Conservation (phyloP, 2,797 vertebrate species). For the Tamandua tetradactyla region DNA sequence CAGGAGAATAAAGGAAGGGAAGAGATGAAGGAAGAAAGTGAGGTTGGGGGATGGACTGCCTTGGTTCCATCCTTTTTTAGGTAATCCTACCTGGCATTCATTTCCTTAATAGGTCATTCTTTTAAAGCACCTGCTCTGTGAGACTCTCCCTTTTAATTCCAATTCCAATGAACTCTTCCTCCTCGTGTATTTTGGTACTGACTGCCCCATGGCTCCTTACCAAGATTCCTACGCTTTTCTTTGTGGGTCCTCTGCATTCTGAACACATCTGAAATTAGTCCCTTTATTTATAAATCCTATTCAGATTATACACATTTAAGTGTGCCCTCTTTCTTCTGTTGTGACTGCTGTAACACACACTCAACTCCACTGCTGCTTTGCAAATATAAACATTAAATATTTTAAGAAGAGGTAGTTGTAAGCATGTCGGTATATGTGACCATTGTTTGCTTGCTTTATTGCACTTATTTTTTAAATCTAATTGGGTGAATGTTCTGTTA, state of each 20-base stretch:
- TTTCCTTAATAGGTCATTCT: not conserved
- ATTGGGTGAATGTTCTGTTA: not conserved
- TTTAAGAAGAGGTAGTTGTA: not conserved
- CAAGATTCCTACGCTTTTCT: not conserved
- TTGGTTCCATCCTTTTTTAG: not conserved
- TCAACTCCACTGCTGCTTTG: not conserved
- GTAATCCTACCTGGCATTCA: not conserved
- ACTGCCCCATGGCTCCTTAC: not conserved
- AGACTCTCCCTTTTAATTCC: not conserved
- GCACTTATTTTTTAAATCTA: conserved; percentile 4
- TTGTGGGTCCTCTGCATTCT: not conserved
- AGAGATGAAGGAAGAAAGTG: not conserved
- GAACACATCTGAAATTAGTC: conserved; percentile 13
- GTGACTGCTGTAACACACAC: not conserved
- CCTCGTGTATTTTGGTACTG: not conserved
- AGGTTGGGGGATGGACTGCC: not conserved
- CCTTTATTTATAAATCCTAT: conserved; percentile 60
- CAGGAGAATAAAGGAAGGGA: not conserved
- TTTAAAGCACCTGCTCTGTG: not conserved
- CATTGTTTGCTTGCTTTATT: not conserved
- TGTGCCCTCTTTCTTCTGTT: conserved; percentile 58
- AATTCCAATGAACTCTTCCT: not conserved
- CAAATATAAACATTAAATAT: not conserved
- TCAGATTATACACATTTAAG: conserved; percentile 49
- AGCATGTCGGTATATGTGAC: not conserved